Evolutionary conservation across 2,797 vertebrate species (phyloP), one percentile per base, ranked within the genome.

Genomic region (Moxostoma hubbsi): DNA sequence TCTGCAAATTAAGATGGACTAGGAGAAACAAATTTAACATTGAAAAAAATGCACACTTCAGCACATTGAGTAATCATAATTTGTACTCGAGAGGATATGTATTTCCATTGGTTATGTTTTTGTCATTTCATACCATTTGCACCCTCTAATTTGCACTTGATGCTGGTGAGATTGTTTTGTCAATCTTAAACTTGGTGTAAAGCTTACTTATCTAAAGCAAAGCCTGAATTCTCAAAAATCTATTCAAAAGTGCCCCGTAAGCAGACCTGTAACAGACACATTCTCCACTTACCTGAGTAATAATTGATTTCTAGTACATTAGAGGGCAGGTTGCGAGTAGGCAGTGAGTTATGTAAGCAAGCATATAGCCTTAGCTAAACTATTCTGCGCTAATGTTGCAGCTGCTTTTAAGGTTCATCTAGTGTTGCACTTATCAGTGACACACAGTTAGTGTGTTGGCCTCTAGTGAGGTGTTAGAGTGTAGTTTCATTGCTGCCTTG

Each of bases 301-400:
- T 66, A 75, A 75, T 66, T 72, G 18, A 76, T 79, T 70, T 36
- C 24, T 64, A 5, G 36, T 73, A n/a, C 54, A 50, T 18, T 58
- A 15, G 6, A 77, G 68, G 68, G 67, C 55, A 68, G 71, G 55
- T 36, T 78, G 12, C 36, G 69, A 47, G 53, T 10, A 12, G 61
- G 5, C 4, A 16, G 2, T 49, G 77, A 80, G 50, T 59, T 81
- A 51, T 57, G 11, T 72, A 79, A 79, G 24, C 66, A 53, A 62
- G 24, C 45, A 47, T 53, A 72, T 58, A 62, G 24, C 53, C 6
- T 18, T 36, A 65, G 24, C 24, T 45, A 77, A 81, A 61, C 67
- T 51, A 58, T 12, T 77, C 55, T 55, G n/a, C 13, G 11, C 15
- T 78, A 78, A 59, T 68, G 46, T 47, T 16, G 15, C 46, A 59